A percentile compares a stretch with the other conserved stretches of the same genome.
These are phyloP conservation scores for Blera fallax DNA, from an alignment of 2,888 invertebrate species.

Conservation along the genomic window DNA sequence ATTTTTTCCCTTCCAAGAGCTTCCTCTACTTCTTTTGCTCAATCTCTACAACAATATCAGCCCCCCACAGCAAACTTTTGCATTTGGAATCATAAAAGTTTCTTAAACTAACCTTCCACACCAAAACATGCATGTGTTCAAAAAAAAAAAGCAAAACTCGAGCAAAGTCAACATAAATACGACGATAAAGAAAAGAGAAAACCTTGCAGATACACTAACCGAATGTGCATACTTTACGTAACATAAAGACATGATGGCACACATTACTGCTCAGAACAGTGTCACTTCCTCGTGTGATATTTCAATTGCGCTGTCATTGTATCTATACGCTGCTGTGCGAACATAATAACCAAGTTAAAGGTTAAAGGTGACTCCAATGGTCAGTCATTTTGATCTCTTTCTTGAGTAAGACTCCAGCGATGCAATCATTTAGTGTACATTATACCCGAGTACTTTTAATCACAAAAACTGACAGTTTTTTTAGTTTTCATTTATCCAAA, in stretches of 20 bases:
- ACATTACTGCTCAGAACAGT: slow-evolving; percentile 65
- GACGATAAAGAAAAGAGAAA: slow-evolving; percentile 25
- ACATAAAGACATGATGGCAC: slow-evolving; percentile 52
- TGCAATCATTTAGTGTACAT: slow-evolving; percentile 4
- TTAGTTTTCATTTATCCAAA: neutral
- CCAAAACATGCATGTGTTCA: neutral
- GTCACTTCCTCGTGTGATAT: slow-evolving; percentile 70
- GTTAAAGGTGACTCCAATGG: slow-evolving; percentile 58
- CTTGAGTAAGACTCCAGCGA: slow-evolving; percentile 24
- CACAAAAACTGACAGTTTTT: neutral
- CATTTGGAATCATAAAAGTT: neutral
- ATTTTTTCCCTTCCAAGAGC: no score
- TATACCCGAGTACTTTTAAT: neutral
- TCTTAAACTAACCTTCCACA: neutral
- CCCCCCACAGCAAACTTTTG: no score
- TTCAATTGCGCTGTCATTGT: slow-evolving; percentile 49
- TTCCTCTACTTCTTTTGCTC: no score
- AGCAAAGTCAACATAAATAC: slow-evolving; percentile 14
- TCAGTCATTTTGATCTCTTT: slow-evolving; percentile 50
- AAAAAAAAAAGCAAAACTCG: neutral
- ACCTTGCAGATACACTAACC: slow-evolving; percentile 32
- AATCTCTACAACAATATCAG: no score
- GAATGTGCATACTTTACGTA: slow-evolving; percentile 56
- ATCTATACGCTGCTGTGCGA: neutral
- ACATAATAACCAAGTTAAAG: slow-evolving; percentile 47